A percentile compares a stretch with the other conserved stretches of the same genome.
These are phyloP conservation scores for Coranthus polyacanthus DNA, from an alignment of 2,797 vertebrate genomes.

Conservation along the genomic window DNA sequence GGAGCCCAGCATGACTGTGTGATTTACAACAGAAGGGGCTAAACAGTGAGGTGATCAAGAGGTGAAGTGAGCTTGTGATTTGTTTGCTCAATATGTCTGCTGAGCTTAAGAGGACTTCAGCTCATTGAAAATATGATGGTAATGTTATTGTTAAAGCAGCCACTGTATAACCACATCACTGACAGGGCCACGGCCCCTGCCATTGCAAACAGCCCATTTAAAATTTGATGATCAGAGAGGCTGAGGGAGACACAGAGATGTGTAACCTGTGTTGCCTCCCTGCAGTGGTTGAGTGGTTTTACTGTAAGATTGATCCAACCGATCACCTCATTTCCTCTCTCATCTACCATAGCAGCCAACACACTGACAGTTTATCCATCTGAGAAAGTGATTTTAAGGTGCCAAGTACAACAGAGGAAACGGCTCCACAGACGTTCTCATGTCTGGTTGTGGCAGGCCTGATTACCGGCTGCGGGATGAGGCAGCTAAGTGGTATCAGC, in stretches of 20 bases:
- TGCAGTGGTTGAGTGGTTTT: slow-evolving; percentile 74
- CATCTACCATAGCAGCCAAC: slow-evolving; percentile 57
- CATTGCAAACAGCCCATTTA: slow-evolving; percentile 52
- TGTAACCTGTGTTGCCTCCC: slow-evolving; percentile 61
- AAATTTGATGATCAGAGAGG: slow-evolving; percentile 53
- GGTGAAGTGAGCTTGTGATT: slow-evolving; percentile 61
- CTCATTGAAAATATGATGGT: slow-evolving; percentile 38
- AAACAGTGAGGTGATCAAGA: slow-evolving; percentile 66
- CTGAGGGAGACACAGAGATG: slow-evolving; percentile 37
- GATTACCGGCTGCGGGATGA: too few relatives aligned
- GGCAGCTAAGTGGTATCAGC: slow-evolving; percentile 45
- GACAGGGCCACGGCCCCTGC: slow-evolving; percentile 38
- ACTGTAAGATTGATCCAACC: slow-evolving; percentile 70
- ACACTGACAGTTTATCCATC: slow-evolving; percentile 64
- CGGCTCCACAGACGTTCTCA: slow-evolving; percentile 49
- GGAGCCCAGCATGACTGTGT: slow-evolving; percentile 58
- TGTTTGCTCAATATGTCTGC: slow-evolving; percentile 50
- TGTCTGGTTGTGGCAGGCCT: slow-evolving; percentile 58
- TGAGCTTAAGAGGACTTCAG: slow-evolving; percentile 39
- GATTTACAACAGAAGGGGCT: slow-evolving; percentile 61
- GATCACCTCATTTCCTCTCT: slow-evolving; percentile 76
- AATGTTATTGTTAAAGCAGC: slow-evolving; percentile 51
- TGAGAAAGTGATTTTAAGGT: slow-evolving; percentile 64
- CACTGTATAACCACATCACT: slow-evolving; percentile 47
- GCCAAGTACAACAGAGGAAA: slow-evolving; percentile 76